Evolutionary conservation across 2,113 vertebrate species (phyloP).

Genomic region (Pipra filicauda): DNA sequence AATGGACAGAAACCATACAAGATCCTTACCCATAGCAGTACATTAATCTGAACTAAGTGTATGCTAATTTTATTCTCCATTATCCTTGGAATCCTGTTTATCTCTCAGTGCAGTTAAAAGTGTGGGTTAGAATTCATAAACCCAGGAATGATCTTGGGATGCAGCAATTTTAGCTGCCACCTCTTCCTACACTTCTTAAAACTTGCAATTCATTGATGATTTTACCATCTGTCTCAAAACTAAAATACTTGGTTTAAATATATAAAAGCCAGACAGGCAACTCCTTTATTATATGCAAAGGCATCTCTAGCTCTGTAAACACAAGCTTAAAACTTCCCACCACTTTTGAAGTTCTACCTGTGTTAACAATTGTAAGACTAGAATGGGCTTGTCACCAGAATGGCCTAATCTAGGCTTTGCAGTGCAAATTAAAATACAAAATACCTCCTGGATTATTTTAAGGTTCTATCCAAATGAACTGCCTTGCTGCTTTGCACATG

Average conservation of each 20-base stretch:
- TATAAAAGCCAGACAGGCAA: neutral
- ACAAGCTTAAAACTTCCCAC: neutral
- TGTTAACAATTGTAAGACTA: neutral
- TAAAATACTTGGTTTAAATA: conserved; percentile 20
- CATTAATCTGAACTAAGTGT: neutral
- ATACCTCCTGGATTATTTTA: neutral
- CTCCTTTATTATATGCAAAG: neutral
- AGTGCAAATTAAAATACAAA: neutral
- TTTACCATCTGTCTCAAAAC: conserved; percentile 5
- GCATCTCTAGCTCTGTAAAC: neutral
- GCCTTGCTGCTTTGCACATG: neutral
- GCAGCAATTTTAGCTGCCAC: neutral
- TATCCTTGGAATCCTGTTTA: neutral
- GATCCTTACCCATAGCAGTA: neutral
- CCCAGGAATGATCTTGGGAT: neutral
- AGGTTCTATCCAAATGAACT: neutral
- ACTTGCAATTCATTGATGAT: conserved; percentile 23
- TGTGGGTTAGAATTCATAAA: neutral
- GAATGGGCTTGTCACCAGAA: neutral
- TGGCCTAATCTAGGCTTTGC: neutral
- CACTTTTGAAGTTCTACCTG: neutral
- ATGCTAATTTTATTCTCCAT: neutral
- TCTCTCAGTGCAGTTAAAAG: neutral
- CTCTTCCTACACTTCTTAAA: neutral
- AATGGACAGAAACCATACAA: neutral